Evolutionary conservation across 2,888 invertebrate species (phyloP), one percentile per base, ranked within the genome.

Genomic region (Leucozona laternaria): DNA sequence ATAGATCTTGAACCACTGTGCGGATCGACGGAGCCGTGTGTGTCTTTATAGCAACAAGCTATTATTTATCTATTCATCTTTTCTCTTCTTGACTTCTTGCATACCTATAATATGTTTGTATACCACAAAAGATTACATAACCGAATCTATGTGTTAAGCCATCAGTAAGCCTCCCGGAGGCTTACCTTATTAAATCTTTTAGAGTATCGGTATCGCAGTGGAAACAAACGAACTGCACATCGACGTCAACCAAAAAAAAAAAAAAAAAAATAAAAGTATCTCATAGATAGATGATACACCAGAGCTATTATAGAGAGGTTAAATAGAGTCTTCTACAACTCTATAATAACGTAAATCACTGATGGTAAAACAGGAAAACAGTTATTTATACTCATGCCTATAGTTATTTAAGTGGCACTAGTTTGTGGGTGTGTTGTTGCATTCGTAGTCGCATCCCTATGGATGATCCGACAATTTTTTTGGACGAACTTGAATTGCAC

Each of bases 1-100:
- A n/a, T n/a, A 1, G 1, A 20, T 34, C 7, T 60, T 7, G 15
- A 60, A 22, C 60, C 40, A 60, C 60, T 60, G 60, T 60, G 2
- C 8, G 15, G 22, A 40, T 60, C 60, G 40, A 40, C 37, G 55
- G 15, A 60, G 48, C 34, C 40, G 20, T 37, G 58, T 72, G 43
- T 64, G 50, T 60, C 45, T 83, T 57, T 64, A n/a, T n/a, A n/a
- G n/a, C n/a, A 73, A 10, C 55, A 50, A 45, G 55, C 53, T 53
- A 71, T 45, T 86, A 78, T 78, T 77, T 85, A 85, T 85, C 77
- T 70, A 25, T 64, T 62, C 75, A 86, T 86, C 86, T 85, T 55
- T 53, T 68, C 17, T 48, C 68, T 53, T 68, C 68, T 37, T 68
- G 34, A 37, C 13, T 50, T 68, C 50, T 50, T 68, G 34, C 31